Base-by-base conservation (phyloP, 2,888 invertebrate species). In the Bembecia ichneumoniformis region DNA sequence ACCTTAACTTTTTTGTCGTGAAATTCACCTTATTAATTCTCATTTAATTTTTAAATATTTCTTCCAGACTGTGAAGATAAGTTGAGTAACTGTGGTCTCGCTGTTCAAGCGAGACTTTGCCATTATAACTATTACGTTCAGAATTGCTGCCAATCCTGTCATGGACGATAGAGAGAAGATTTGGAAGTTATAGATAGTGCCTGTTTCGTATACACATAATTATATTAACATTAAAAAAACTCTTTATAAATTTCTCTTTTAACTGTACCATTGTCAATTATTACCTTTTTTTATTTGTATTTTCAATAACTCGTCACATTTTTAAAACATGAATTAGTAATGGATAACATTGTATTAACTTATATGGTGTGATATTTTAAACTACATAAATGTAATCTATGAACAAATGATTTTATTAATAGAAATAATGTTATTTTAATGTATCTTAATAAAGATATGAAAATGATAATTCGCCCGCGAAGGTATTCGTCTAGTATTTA, bases 61-160 rank as follows among this genome's bases (percentile, higher is more conserved):
- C 55, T 70, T 67, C 47, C 66, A 71, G 88, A 84, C 50, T 94
- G 95, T 73, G 82, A 88, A 49, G 96, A 96, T 72, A 91, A 91
- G 67, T 89, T 94, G 68, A 82, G 88, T 44, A 94, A 94, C 77
- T 97, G 97, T 71, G 89, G 89, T 52, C 78, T 96, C 61, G 96
- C 95, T 0, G 93, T 94, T 3, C 95, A 96, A 75, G 95, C 95
- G 3, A 90, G 95, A 46, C 90, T 97, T 2, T 97, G 97, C 73
- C 92, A 92, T 63, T 95, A 95, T 71, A 92, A 92, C 58, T 96
- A 94, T 80, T 97, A 97, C 81, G 90, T 91, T 49, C 89, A 90
- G 57, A 93, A 93, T 58, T 97, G 97, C 74, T 97, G 97, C 71
- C 89, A 88, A 47, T 92, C 94, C n/a, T 94, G 93, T 66, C 66